phyloP scores from a whole-genome alignment of 2,113 vertebrate species.

The Genyomyrus donnyi region DNA sequence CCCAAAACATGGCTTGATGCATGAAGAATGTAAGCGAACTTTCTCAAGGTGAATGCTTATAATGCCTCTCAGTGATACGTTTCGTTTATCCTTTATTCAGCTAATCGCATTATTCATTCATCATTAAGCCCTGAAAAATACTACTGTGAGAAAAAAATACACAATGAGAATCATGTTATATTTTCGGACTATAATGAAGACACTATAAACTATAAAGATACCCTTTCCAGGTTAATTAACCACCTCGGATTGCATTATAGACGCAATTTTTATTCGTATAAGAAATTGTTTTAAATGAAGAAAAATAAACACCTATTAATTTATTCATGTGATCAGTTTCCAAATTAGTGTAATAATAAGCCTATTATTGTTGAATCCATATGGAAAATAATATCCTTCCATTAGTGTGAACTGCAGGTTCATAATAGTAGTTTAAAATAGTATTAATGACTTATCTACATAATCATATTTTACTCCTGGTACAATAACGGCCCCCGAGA shows the following conservation, averaged over 20 bases:
- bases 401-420: not conserved
- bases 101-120: not conserved
- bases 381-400: not conserved
- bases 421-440: not conserved
- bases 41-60: not conserved
- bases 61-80: not conserved
- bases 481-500: not conserved
- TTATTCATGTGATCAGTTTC: not conserved
- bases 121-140: not conserved
- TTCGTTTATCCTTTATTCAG: not conserved
- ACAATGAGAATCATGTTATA: not conserved
- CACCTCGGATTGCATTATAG: not conserved
- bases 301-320: not conserved
- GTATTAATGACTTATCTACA: not conserved
- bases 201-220: not conserved
- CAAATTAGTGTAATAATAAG: not conserved
- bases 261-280: not conserved
- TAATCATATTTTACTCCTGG: not conserved
- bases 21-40: not conserved
- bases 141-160: not conserved
- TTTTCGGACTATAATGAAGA: not conserved
- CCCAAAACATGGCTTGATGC: not conserved
- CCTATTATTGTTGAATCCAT: not conserved
- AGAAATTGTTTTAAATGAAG: not conserved
- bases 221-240: not conserved